Conservation (phyloP, 2,113 vertebrate genomes). For the Petrocephalus zakoni region DNA sequence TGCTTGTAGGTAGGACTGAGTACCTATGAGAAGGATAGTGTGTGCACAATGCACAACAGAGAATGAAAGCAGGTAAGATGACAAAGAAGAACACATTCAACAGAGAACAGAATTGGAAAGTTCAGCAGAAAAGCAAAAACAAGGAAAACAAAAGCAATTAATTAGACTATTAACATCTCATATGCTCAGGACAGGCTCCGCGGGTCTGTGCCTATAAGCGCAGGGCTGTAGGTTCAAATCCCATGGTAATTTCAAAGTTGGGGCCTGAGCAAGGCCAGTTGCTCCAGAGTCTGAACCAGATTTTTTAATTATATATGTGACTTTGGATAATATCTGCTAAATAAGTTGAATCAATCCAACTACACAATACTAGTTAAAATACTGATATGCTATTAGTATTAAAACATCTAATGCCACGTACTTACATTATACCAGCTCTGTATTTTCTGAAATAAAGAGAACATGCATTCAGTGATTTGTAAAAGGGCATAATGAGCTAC, state of each 20-base stretch:
- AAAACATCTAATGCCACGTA: conserved; percentile 35
- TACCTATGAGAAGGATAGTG: conserved; percentile 56
- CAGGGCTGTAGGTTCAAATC: neutral
- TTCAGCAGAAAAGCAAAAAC: neutral
- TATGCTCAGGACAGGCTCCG: neutral
- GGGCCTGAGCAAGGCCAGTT: neutral
- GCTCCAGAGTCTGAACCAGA: neutral
- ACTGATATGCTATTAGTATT: neutral
- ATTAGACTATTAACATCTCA: neutral
- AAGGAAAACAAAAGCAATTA: conserved; percentile 13
- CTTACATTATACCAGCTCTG: conserved; percentile 94
- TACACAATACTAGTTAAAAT: neutral
- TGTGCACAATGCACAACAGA: neutral
- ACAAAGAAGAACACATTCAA: neutral
- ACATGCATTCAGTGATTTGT: conserved; percentile 1
- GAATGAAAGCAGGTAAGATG: neutral
- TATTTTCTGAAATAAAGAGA: conserved; percentile 75
- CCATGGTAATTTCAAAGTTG: neutral
- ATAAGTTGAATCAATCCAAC: neutral
- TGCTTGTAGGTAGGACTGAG: conserved; percentile 88
- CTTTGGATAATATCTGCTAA: neutral
- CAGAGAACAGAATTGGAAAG: neutral
- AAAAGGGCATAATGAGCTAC: neutral
- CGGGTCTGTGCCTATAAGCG: neutral
- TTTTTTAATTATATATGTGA: neutral